These are phyloP conservation scores for Periplaneta americana DNA, from an alignment of 1,140 invertebrate genomes.

Conservation along the genomic window DNA sequence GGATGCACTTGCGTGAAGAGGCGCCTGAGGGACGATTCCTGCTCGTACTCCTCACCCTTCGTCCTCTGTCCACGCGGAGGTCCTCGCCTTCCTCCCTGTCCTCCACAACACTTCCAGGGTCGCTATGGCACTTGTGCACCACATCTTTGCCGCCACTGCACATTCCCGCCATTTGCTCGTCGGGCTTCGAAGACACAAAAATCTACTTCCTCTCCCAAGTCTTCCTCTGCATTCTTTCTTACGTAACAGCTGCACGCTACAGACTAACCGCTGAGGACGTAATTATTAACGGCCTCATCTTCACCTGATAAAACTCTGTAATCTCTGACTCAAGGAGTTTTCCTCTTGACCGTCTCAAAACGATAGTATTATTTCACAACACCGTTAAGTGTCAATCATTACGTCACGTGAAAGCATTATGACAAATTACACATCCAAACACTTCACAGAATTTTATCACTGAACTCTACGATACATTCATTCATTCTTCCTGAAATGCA, in stretches of 20 bases:
- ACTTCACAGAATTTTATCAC: background rate
- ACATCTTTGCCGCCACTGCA: slow-evolving; percentile 43
- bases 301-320: background rate
- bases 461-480: background rate
- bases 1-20: slow-evolving; percentile 59
- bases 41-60: background rate
- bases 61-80: background rate
- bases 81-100: background rate
- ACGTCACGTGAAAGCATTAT: background rate
- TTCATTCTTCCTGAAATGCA: no score
- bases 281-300: background rate
- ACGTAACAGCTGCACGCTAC: background rate
- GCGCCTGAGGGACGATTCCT: slow-evolving; percentile 31
- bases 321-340: background rate
- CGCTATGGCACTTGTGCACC: slow-evolving; percentile 57
- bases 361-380: background rate
- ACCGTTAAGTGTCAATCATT: background rate
- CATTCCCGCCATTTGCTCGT: slow-evolving; percentile 26
- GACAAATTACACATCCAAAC: background rate
- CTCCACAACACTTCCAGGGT: slow-evolving; percentile 39
- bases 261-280: background rate
- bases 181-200: background rate
- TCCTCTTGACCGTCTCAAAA: background rate
- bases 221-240: background rate
- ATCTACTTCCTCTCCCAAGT: background rate